Evolutionary conservation across 2,888 invertebrate species (phyloP).

Genomic region (Apotomis capreana): DNA sequence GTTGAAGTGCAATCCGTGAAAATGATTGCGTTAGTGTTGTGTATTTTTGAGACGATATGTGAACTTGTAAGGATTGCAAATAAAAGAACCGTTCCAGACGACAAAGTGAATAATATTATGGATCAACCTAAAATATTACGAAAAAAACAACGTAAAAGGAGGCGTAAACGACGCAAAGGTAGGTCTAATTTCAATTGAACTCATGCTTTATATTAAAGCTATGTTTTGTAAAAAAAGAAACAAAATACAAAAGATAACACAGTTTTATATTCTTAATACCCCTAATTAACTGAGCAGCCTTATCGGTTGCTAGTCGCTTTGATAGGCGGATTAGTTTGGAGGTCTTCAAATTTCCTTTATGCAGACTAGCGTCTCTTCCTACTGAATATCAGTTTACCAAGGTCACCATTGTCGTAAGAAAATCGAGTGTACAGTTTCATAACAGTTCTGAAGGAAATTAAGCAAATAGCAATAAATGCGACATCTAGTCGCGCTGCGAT

Average conservation of each 20-base stretch:
- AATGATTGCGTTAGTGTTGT: slow-evolving; percentile 73
- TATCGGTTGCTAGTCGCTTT: slow-evolving; percentile 6
- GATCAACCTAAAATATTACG: slow-evolving; percentile 42
- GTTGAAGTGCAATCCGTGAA: slow-evolving; percentile 44
- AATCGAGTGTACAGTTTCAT: slow-evolving; percentile 18
- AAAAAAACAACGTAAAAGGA: slow-evolving; percentile 51
- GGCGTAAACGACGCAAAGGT: slow-evolving; percentile 50
- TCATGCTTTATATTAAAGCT: neutral
- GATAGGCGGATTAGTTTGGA: slow-evolving; percentile 6
- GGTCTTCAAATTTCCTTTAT: slow-evolving; percentile 1
- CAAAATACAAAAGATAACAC: neutral
- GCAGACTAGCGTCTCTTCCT: slow-evolving; percentile 24
- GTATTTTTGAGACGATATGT: slow-evolving; percentile 64
- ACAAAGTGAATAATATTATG: slow-evolving; percentile 41
- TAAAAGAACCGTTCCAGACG: slow-evolving; percentile 37
- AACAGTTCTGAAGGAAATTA: neutral
- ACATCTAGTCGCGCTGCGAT: slow-evolving; percentile 12
- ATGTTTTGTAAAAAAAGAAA: neutral
- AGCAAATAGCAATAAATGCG: slow-evolving; percentile 3
- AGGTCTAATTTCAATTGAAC: slow-evolving; percentile 28
- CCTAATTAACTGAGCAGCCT: slow-evolving; percentile 1
- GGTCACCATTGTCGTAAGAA: slow-evolving; percentile 55
- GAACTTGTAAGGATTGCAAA: slow-evolving; percentile 57
- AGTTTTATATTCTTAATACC: neutral
- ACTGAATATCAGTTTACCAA: slow-evolving; percentile 44